Base-by-base conservation (phyloP, 2,888 invertebrate genomes). In the Pycnomerus fuliginosus region DNA sequence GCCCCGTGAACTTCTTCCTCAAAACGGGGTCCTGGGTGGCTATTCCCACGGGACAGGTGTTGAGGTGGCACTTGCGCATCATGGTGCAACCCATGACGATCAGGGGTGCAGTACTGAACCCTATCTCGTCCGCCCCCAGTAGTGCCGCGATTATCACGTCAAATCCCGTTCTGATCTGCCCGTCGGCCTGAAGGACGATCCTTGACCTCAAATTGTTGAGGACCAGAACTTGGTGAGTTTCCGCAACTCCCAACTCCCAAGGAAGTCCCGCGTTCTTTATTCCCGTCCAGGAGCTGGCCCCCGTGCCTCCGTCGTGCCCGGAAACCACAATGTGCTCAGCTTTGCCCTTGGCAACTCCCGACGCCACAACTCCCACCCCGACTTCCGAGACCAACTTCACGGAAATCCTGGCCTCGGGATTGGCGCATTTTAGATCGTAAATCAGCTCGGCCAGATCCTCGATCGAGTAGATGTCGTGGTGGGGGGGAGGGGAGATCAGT, bases 41-140 rank as follows among this genome's bases (percentile, higher is more conserved):
- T 64, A 99, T 91, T 48, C 99, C 99, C 46, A 99, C 99, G 0
- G 99, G 99, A 57, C 99, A 99, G 3, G 98, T 99, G 74, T 99
- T 99, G 59, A 99, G 76, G 72, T 99, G 99, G 65, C 99, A 99
- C 71, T 99, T 99, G 43, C 99, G 81, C 99, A 99, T 99, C 99
- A 99, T 99, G 0, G 97, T 99, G 68, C 99, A 99, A 2, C 99
- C 99, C 74, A 99, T 84, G 1, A 91, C 95, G 64, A 99, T 97
- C 35, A 99, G 78, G 0, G 99, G 98, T 2, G 97, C 98, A 0
- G 99, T 99, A 69, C 96, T 96, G 76, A 99, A 94, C 13, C 97
- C 99, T 69, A 97, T 92, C 74, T 99, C 99, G 71, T 99, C 99
- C 4, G 99, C 99, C 14, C 99, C 99, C 23, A 99, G 76, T 25